Percentiles rank a stretch among this genome's conserved stretches.
These are phyloP conservation scores for Amphiprion clarkii DNA, from an alignment of 2,797 vertebrate species.

Conservation along the genomic window DNA sequence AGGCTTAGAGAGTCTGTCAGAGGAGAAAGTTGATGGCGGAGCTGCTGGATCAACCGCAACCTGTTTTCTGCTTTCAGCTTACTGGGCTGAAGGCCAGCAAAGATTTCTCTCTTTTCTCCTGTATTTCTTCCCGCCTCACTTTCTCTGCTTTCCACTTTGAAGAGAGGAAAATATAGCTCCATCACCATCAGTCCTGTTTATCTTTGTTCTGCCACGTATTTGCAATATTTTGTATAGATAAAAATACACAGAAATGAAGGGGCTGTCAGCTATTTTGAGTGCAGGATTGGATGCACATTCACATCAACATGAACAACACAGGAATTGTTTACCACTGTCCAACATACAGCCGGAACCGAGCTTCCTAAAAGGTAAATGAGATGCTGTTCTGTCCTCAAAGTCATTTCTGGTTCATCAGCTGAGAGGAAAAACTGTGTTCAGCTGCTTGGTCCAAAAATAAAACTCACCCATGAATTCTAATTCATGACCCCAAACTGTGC, in stretches of 20 bases:
- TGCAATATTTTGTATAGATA: not conserved
- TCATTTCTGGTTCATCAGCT: slow-evolving; percentile 16
- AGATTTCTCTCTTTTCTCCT: not conserved
- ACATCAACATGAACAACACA: not conserved
- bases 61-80: not conserved
- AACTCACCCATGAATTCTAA: not conserved
- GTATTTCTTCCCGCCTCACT: not conserved
- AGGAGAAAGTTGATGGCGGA: slow-evolving; percentile 21
- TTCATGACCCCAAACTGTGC: not conserved
- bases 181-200: too few relatives aligned
- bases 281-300: not conserved
- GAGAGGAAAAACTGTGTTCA: not conserved
- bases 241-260: not conserved
- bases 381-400: not conserved
- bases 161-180: too few relatives aligned
- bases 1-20: slow-evolving; percentile 23
- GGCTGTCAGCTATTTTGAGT: too few relatives aligned
- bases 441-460: slow-evolving; percentile 4
- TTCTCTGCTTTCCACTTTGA: not conserved
- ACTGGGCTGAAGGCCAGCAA: not conserved
- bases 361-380: not conserved
- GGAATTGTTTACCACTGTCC: too few relatives aligned
- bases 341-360: not conserved
- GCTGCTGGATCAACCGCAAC: slow-evolving; percentile 8
- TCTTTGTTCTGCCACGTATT: too few relatives aligned